These are phyloP conservation scores for Euthynnus affinis DNA, from an alignment of 2,797 vertebrate species.

Conservation along the genomic window DNA sequence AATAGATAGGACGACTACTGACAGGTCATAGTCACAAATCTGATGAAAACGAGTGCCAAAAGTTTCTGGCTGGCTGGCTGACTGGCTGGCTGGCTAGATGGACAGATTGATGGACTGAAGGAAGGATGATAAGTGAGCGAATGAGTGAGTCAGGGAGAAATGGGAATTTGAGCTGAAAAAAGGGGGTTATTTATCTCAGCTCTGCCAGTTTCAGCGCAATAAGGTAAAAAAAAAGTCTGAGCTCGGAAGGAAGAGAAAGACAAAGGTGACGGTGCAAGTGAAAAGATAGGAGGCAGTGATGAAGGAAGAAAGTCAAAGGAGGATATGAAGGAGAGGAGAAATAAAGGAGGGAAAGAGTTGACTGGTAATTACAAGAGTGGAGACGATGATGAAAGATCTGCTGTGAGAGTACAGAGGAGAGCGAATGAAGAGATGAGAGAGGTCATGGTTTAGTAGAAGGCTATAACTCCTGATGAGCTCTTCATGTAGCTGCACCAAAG, in stretches of 20 bases:
- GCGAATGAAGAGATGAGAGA: slow-evolving; percentile 25
- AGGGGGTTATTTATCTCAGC: slow-evolving; percentile 41
- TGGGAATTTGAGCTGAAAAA: slow-evolving; percentile 22
- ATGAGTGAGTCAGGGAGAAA: slow-evolving; percentile 24
- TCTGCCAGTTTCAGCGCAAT: slow-evolving; percentile 30
- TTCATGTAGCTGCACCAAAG: slow-evolving; percentile 53
- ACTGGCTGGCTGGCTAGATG: neutral
- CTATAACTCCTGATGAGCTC: slow-evolving; percentile 68
- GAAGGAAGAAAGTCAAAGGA: neutral
- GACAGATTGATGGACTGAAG: slow-evolving; percentile 50
- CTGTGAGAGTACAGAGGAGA: neutral
- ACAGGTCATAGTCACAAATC: slow-evolving; percentile 43
- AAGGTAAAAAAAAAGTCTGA: slow-evolving; percentile 16
- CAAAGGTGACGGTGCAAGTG: neutral
- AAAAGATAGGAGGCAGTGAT: slow-evolving; percentile 22
- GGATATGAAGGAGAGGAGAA: neutral
- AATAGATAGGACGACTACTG: slow-evolving; percentile 19
- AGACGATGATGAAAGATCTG: slow-evolving; percentile 48
- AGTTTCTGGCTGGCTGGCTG: slow-evolving; percentile 15
- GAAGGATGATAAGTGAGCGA: slow-evolving; percentile 39
- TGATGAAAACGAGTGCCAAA: slow-evolving; percentile 27
- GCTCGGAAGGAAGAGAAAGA: neutral
- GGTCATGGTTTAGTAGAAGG: slow-evolving; percentile 48
- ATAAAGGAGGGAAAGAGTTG: slow-evolving; percentile 24
- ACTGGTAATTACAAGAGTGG: slow-evolving; percentile 39